phyloP scores from a whole-genome alignment of 2,888 invertebrate species.

The Aphidius colemani region DNA sequence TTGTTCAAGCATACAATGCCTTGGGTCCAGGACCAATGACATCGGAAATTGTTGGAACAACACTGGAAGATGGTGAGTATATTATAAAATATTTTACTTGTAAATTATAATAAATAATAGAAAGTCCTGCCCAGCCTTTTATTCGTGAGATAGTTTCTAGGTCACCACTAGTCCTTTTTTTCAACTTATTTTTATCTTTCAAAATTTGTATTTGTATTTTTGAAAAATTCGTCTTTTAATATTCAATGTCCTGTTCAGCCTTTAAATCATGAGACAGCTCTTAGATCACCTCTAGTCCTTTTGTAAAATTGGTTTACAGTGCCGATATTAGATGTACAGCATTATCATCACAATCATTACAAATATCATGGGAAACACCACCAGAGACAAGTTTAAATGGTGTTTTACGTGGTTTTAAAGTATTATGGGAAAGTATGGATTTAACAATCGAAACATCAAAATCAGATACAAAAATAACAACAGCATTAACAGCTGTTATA shows the following conservation, averaged over 20 bases:
- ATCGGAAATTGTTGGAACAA: constrained; percentile 62
- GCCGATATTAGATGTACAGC: constrained; percentile 84
- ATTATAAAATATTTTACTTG: constrained; percentile 5
- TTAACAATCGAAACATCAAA: constrained; percentile 51
- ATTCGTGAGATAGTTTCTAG: too few relatives aligned
- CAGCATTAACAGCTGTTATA: constrained; percentile 71
- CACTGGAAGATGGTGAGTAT: constrained; percentile 62
- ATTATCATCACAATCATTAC: constrained; percentile 80
- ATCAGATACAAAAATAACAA: constrained; percentile 69
- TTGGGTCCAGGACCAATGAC: constrained; percentile 63
- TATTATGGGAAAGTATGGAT: constrained; percentile 63
- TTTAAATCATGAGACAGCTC: too few relatives aligned
- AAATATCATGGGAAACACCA: constrained; percentile 86
- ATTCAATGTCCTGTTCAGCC: too few relatives aligned
- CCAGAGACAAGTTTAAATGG: constrained; percentile 82
- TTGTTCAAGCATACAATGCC: constrained; percentile 63
- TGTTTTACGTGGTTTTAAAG: constrained; percentile 82
- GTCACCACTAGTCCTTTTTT: too few relatives aligned
- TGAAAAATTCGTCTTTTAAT: too few relatives aligned
- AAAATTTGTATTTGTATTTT: too few relatives aligned
- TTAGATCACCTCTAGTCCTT: too few relatives aligned
- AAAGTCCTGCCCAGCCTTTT: too few relatives aligned
- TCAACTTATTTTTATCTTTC: too few relatives aligned
- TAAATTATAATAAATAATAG: constrained; percentile 3
- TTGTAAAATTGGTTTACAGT: constrained; percentile 67